A percentile compares a stretch with the other conserved stretches of the same genome.
Conservation (phyloP, 2,888 invertebrate species). For the Apamea epomidion region DNA sequence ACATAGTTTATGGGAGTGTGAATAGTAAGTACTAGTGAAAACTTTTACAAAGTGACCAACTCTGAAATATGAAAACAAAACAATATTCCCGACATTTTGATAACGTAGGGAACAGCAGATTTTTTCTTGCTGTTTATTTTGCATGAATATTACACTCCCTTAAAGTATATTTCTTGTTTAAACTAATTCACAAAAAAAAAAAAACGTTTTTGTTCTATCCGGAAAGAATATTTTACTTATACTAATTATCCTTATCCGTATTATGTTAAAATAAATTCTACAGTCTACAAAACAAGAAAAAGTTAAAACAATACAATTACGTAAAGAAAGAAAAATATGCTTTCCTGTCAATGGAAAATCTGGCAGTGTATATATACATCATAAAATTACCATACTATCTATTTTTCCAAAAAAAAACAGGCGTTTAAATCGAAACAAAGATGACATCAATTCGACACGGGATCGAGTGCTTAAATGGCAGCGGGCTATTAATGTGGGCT, state of each 20-base stretch:
- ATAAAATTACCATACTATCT: too few species aligned
- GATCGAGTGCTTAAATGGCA: background rate
- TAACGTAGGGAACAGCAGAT: background rate
- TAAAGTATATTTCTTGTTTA: background rate
- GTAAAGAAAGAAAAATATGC: too few species aligned
- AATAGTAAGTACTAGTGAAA: background rate
- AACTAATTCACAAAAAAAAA: too few species aligned
- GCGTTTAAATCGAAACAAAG: background rate
- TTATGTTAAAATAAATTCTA: background rate
- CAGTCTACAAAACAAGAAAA: background rate
- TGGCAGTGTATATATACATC: too few species aligned
- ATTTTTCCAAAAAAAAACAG: too few species aligned
- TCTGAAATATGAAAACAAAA: background rate
- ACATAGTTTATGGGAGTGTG: background rate
- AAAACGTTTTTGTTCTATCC: background rate
- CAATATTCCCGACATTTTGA: too few species aligned
- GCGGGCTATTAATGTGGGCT: conserved; percentile 7
- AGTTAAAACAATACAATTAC: background rate
- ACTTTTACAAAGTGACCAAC: background rate
- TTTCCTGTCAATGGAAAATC: too few species aligned
- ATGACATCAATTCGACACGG: background rate
- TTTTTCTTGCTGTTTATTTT: background rate
- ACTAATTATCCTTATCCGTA: background rate
- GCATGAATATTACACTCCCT: background rate
- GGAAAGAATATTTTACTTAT: background rate